phyloP scores from a whole-genome alignment of 2,113 vertebrate genomes.

The Serinus canaria region DNA sequence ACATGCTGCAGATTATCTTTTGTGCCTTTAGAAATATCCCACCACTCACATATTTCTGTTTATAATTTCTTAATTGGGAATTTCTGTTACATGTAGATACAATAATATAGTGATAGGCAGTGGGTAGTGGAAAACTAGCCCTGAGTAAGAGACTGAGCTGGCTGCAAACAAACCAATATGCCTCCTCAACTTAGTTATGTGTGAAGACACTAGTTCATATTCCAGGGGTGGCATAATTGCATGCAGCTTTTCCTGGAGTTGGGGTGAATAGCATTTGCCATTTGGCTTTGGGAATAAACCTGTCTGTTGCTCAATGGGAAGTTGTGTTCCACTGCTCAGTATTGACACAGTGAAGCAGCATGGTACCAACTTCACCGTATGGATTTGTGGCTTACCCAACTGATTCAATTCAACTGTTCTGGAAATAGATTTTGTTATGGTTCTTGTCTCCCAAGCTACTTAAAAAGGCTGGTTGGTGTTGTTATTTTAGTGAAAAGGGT shows the following conservation, averaged over 20 bases:
- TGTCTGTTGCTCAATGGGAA: neutral
- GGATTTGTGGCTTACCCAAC: neutral
- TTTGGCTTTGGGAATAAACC: neutral
- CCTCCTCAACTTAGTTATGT: neutral
- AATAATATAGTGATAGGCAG: neutral
- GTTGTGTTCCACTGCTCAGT: neutral
- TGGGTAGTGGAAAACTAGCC: neutral
- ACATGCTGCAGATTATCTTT: neutral
- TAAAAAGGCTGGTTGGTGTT: neutral
- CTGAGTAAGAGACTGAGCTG: neutral
- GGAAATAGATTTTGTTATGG: neutral
- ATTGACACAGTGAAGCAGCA: neutral
- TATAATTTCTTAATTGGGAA: neutral
- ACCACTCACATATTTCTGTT: neutral
- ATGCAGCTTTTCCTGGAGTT: neutral
- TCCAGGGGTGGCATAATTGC: neutral
- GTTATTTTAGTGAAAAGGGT: neutral
- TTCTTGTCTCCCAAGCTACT: neutral
- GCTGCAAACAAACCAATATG: neutral
- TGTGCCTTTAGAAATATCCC: neutral
- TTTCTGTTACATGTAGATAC: neutral
- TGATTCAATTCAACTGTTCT: neutral
- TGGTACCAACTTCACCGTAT: accelerated
- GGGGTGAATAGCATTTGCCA: neutral
- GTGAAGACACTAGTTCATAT: neutral